A percentile compares a stretch with the other conserved stretches of the same genome.
phyloP scores from a whole-genome alignment of 2,797 vertebrate genomes.

The Eulemur mongoz region DNA sequence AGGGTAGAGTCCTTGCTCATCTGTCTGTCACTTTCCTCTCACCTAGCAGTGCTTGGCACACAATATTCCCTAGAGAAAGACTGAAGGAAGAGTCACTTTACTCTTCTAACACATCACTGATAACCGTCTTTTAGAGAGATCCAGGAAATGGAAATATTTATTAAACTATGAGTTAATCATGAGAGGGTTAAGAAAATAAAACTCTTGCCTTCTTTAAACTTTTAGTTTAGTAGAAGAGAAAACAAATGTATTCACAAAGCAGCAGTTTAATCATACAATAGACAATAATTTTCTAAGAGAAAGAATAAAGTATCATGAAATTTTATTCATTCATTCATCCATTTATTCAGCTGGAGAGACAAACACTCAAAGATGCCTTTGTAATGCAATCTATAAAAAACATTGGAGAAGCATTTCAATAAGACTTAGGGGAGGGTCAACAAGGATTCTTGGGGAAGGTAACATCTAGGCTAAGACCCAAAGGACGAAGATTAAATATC shows the following conservation, averaged over 20 bases:
- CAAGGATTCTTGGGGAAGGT: background rate
- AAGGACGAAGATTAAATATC: background rate
- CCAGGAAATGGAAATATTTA: background rate
- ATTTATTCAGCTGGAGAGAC: background rate
- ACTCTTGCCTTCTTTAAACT: background rate
- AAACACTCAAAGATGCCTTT: background rate
- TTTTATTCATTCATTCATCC: background rate
- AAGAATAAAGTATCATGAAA: background rate
- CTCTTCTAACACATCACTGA: background rate
- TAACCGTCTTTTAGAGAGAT: background rate
- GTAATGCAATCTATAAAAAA: background rate
- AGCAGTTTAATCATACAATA: background rate
- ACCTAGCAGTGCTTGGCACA: background rate
- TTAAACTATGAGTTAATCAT: background rate
- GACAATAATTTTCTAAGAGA: background rate
- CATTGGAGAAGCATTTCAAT: background rate
- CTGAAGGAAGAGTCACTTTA: background rate
- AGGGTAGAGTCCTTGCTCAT: background rate
- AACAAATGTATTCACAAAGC: background rate
- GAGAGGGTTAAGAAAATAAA: background rate
- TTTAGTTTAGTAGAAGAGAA: background rate
- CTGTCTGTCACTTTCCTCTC: background rate
- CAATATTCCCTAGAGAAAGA: background rate
- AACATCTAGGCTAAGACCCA: background rate
- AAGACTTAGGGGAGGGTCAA: background rate